Percentiles rank a stretch among this genome's conserved stretches.
phyloP scores from a whole-genome alignment of 1,140 invertebrate genomes.

The Drosophila kohkoa region DNA sequence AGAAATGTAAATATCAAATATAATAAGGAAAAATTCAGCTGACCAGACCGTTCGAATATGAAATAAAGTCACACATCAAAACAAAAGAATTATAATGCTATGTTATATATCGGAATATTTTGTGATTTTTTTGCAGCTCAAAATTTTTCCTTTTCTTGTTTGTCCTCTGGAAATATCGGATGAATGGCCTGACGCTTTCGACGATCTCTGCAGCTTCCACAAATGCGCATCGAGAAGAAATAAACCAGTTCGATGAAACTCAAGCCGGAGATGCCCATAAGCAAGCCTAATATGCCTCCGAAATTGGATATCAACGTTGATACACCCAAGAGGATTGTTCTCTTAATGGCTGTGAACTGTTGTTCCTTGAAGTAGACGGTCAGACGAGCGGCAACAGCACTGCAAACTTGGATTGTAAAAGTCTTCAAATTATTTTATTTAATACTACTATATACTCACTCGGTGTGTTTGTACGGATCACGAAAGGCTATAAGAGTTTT shows the following conservation, averaged over 20 bases:
- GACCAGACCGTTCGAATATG: no score
- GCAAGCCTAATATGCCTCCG: conserved; percentile 88
- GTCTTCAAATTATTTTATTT: no score
- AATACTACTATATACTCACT: conserved; percentile 51
- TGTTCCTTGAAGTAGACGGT: conserved; percentile 88
- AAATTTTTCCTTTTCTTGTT: conserved; percentile 23
- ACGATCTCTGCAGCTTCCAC: conserved; percentile 66
- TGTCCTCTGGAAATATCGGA: conserved; percentile 41
- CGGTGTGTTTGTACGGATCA: conserved; percentile 63
- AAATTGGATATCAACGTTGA: conserved; percentile 89
- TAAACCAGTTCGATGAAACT: conserved; percentile 87
- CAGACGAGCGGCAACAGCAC: conserved; percentile 77
- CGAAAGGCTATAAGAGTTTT: conserved; percentile 69
- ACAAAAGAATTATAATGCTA: no score
- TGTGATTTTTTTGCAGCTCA: no score
- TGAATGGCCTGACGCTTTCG: conserved; percentile 62
- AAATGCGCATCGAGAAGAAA: conserved; percentile 82
- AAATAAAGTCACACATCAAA: no score
- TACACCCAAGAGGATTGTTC: conserved; percentile 88
- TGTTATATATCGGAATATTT: no score
- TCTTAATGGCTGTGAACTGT: conserved; percentile 87
- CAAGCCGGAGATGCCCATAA: conserved; percentile 87
- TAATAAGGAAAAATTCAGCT: no score
- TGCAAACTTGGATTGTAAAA: conserved; percentile 21
- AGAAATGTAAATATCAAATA: no score